Evolutionary conservation across 2,797 vertebrate species (phyloP), one percentile per base, ranked within the genome.

Genomic region (Stomatorhinus walkeri): DNA sequence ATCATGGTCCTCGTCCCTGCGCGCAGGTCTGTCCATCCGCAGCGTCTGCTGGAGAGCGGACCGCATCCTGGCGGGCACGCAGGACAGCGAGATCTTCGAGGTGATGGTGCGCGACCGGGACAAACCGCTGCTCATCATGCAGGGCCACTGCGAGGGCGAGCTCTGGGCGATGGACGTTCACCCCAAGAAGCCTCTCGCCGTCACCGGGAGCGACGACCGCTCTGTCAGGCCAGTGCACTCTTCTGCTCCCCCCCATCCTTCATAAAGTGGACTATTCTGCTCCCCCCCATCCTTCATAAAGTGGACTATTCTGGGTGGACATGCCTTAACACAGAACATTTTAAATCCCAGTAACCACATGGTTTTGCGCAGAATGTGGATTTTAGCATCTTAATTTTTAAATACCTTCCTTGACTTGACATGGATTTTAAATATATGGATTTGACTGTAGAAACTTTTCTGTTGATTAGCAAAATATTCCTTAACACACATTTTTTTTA

Each of bases 51-150:
- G 98, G 98, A 97, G 97, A 91, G 97, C 96, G 0, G 98, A 99
- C 92, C 94, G 98, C 4, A 96, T 99, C 85, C 94, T 99, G 83
- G 98, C 97, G 0, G 98, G 98, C 46, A 99, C 98, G 0, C 98
- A 99, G 92, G 98, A 99, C 95, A 98, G 98, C 5, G 98, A 99
- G 94, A 98, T 99, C 93, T 99, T 98, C 22, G 98, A 99, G 94
- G 97, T 99, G 92, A 97, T 98, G 87, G 98, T 99, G 14, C 93
- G 97, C 56, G 98, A 99, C 88, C 94, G 98, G 85, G 98, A 99
- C 92, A 98, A 98, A 88, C 98, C 98, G 0, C 94, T 98, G 92
- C 93, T 99, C 43, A 95, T 99, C 91, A 97, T 99, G 95, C 98
- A 98, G 92, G 97, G 98, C 49, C 98, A 99, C 93, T 97, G 98